Conservation (phyloP, 2,888 invertebrate genomes). For the Leucoptera coffeella region DNA sequence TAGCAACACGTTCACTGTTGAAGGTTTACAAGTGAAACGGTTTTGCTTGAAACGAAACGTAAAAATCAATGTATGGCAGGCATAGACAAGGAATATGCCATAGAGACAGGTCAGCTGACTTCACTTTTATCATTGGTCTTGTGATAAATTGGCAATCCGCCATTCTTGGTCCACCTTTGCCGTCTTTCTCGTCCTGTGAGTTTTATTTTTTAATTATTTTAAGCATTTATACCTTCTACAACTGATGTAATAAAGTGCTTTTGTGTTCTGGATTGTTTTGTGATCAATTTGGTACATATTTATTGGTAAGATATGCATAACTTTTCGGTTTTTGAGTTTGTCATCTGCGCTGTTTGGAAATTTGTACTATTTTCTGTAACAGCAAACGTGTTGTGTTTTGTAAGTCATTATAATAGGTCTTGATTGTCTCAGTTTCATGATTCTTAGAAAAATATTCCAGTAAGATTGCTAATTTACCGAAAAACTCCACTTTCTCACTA, state of each 20-base stretch:
- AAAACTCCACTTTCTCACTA: no score
- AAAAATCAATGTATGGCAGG: constrained; percentile 23
- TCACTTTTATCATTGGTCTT: constrained; percentile 50
- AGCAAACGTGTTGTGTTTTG: no score
- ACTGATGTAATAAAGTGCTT: constrained; percentile 16
- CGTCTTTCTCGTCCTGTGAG: constrained; percentile 45
- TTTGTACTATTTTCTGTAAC: no score
- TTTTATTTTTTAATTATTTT: constrained; percentile 20
- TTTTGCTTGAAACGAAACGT: constrained; percentile 5
- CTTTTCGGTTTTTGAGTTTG: no score
- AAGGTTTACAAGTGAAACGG: no score
- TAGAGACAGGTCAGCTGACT: constrained; percentile 44
- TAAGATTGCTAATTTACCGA: no score
- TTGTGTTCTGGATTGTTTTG: constrained; percentile 13
- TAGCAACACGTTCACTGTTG: no score
- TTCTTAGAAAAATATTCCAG: no score
- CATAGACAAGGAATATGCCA: constrained; percentile 30
- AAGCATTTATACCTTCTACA: constrained; percentile 11
- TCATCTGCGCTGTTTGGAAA: no score
- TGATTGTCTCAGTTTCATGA: no score
- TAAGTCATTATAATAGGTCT: no score
- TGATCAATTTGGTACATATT: no score
- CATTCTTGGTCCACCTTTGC: constrained; percentile 48
- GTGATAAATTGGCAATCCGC: constrained; percentile 50
- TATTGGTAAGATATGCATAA: background rate